Base-by-base conservation (phyloP, 2,113 vertebrate genomes). In the Myrmecophaga tridactyla region DNA sequence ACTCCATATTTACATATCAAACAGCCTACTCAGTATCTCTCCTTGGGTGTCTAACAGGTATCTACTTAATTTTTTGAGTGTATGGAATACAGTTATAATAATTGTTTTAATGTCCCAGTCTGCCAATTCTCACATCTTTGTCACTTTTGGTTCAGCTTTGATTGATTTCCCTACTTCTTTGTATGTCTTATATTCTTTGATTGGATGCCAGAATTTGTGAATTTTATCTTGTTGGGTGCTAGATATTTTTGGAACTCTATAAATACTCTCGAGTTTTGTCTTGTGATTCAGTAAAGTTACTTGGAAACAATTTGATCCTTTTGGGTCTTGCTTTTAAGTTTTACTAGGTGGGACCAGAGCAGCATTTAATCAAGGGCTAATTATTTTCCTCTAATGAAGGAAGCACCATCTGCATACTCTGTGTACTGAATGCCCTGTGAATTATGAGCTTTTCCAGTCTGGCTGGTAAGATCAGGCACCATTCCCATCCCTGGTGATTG, bases 181-280 rank as follows among this genome's bases (percentile, higher is more conserved):
- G 14, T 69, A 17, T n/a, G 34, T 43, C 41, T 90, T 18, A 14
- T 15, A 31, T 62, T 62, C 39, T 48, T 84, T 92, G 41, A 53
- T 84, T 92, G 81, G 60, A 41, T 85, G 58, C 72, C 58, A 76
- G 29, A 76, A 36, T 43, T 75, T 56, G 81, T 73, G 69, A 63
- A 83, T 65, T 92, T 76, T 76, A 73, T 65, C 81, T 76, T 51
- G 10, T 51, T 51, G 80, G 36, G 29, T 65, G 58, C 7, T n/a
- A 46, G 69, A 27, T 93, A 87, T 81, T 93, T 87, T 93, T 80
- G 53, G 72, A 80, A 80, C 62, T 93, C 92, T 93, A 15, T 81
- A 87, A 93, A 62, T 87, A 87, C 51, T 81, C 29, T 41, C 60
- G 34, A 51, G 51, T 56, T 48, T 81, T 72, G 34, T 41, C 63